A percentile compares a stretch with the other conserved stretches of the same genome.
These are phyloP conservation scores for Acanthisitta chloris DNA, from an alignment of 2,113 vertebrate genomes.

Conservation along the genomic window DNA sequence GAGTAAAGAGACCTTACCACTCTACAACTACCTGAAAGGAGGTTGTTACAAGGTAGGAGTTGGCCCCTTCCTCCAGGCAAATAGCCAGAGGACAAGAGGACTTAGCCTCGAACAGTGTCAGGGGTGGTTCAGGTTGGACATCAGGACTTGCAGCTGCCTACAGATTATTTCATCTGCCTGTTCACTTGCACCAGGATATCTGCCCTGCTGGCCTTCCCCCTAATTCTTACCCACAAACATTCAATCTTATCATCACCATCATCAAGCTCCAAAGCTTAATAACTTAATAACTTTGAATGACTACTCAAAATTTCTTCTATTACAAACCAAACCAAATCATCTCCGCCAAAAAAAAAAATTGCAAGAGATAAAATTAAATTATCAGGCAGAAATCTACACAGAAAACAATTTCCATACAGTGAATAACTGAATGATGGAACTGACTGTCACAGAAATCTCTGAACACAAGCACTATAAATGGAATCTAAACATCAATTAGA, in stretches of 20 bases:
- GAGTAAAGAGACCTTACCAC: fast-evolving
- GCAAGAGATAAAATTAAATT: not conserved
- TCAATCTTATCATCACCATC: not conserved
- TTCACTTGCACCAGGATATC: not conserved
- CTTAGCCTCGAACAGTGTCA: not conserved
- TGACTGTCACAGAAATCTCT: not conserved
- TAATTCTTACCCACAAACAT: not conserved
- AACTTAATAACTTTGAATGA: not conserved
- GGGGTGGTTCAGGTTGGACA: not conserved
- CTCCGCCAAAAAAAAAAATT: not conserved
- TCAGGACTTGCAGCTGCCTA: not conserved
- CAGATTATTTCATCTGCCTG: not conserved
- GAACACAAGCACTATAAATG: not conserved
- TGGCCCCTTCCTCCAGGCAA: not conserved
- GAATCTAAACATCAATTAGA: not conserved
- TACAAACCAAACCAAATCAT: no score
- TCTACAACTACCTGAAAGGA: not conserved
- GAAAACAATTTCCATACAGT: not conserved
- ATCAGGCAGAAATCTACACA: not conserved
- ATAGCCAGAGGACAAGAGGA: not conserved
- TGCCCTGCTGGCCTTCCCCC: not conserved
- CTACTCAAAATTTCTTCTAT: not conserved
- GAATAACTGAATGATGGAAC: not conserved
- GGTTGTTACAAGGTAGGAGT: not conserved
- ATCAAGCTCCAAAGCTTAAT: not conserved